Evolutionary conservation across 2,113 vertebrate species (phyloP).

Genomic region (Python bivittatus): DNA sequence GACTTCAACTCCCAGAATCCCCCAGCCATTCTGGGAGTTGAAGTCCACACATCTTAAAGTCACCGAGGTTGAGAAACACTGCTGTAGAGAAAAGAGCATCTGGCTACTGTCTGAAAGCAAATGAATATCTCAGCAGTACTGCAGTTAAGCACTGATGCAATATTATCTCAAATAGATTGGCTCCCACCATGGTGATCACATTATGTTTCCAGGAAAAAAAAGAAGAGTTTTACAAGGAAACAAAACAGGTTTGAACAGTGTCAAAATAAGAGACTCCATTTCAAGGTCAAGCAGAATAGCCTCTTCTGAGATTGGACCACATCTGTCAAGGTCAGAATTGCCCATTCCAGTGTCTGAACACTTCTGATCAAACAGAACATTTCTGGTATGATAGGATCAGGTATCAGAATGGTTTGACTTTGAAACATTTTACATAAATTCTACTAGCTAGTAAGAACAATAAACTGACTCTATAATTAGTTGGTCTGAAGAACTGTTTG

Average conservation of each 20-base stretch:
- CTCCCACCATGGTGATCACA: conserved; percentile 15
- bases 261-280: not conserved
- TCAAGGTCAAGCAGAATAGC: not conserved
- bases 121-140: conserved; percentile 5
- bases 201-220: not conserved
- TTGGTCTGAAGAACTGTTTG: not conserved
- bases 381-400: not conserved
- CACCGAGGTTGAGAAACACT: too few species aligned
- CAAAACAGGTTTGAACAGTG: not conserved
- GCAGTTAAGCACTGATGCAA: conserved; percentile 21
- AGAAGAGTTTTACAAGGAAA: not conserved
- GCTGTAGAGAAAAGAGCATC: conserved; percentile 59
- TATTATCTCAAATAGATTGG: conserved; percentile 41
- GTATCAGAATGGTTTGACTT: not conserved
- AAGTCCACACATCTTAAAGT: too few species aligned
- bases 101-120: conserved; percentile 48
- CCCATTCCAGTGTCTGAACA: not conserved
- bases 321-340: not conserved
- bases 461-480: not conserved
- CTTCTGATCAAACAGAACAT: not conserved
- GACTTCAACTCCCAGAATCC: too few species aligned
- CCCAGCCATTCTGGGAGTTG: too few species aligned
- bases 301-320: not conserved
- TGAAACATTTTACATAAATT: not conserved
- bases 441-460: not conserved